A percentile compares a stretch with the other conserved stretches of the same genome.
Evolutionary conservation across 2,113 vertebrate species (phyloP).

Genomic region (Cacatua alba): DNA sequence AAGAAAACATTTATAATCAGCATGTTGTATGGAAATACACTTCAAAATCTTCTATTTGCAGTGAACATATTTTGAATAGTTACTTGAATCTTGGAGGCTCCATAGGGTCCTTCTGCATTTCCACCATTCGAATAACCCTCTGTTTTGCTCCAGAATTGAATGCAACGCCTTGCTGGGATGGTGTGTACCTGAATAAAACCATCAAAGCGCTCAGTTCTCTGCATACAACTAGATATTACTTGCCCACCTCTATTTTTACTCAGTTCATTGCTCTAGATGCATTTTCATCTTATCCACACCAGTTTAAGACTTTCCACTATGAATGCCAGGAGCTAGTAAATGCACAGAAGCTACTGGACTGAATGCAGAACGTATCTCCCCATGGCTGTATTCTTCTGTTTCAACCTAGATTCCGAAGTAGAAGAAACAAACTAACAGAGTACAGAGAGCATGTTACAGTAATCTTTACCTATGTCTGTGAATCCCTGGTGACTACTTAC

Average conservation of each 20-base stretch:
- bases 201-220: not conserved
- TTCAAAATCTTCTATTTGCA: not conserved
- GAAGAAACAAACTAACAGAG: not conserved
- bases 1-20: not conserved
- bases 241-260: not conserved
- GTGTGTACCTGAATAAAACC: conserved; percentile 86
- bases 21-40: not conserved
- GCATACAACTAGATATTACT: not conserved
- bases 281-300: not conserved
- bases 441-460: not conserved
- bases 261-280: not conserved
- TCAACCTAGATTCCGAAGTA: not conserved
- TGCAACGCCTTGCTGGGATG: conserved; percentile 96
- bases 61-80: conserved; percentile 16
- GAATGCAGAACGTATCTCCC: not conserved
- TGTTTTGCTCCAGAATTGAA: conserved; percentile 99
- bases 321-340: not conserved
- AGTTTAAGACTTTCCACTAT: not conserved
- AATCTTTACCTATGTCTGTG: not conserved
- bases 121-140: conserved; percentile 98
- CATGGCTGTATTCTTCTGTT: not conserved
- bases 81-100: conserved; percentile 98
- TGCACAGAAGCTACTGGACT: not conserved
- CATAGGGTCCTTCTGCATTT: conserved; percentile 99
- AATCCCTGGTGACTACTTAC: not conserved